These are phyloP conservation scores for Acrobeloides nanus DNA, from an alignment of 2,888 invertebrate genomes.

Conservation along the genomic window DNA sequence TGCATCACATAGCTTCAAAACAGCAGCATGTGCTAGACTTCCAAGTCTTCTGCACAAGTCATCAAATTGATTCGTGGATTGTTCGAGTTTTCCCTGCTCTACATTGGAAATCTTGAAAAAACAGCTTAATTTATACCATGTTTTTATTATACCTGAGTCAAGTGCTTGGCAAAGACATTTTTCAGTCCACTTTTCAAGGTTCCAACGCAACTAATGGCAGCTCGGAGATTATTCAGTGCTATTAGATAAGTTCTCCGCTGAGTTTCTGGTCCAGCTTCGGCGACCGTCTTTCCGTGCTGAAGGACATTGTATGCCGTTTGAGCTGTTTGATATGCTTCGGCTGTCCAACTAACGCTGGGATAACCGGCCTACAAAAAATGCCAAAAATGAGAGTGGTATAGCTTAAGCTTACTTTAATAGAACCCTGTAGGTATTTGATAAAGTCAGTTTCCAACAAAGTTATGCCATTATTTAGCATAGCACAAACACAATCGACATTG, in stretches of 20 bases:
- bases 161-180: constrained; percentile 30
- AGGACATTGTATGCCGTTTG: constrained; percentile 47
- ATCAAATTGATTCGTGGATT: constrained; percentile 44
- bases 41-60: constrained; percentile 38
- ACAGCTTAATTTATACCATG: constrained; percentile 53
- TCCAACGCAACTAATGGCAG: constrained; percentile 80
- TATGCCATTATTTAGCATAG: constrained; percentile 82
- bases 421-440: constrained; percentile 67
- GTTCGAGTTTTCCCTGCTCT: constrained; percentile 66
- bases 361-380: constrained; percentile 34
- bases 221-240: constrained; percentile 80
- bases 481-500: constrained; percentile 89
- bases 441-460: constrained; percentile 78
- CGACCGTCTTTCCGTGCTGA: constrained; percentile 37
- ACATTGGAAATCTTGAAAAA: constrained; percentile 58
- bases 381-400: background rate
- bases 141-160: constrained; percentile 19
- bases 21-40: constrained; percentile 27
- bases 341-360: constrained; percentile 42
- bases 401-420: constrained; percentile 61
- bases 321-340: constrained; percentile 45
- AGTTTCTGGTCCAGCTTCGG: constrained; percentile 31
- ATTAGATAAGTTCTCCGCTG: constrained; percentile 61
- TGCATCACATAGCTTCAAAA: constrained; percentile 66
- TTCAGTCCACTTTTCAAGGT: constrained; percentile 64